Evolutionary conservation across 2,888 invertebrate genomes (phyloP), one percentile per base, ranked within the genome.

Genomic region (Drosophila emarginata): DNA sequence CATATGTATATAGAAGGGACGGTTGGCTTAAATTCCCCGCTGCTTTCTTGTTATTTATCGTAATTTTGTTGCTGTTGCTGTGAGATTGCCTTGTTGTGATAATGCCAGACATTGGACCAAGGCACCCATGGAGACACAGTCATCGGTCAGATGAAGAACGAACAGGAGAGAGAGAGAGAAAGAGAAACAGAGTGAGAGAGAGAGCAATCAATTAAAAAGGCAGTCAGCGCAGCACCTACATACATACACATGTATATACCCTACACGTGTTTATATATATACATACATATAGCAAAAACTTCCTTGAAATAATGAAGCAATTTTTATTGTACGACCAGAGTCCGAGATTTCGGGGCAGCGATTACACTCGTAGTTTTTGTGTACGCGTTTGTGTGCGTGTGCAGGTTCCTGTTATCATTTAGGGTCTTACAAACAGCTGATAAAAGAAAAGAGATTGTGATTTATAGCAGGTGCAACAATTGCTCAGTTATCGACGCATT

Each of bases 131-230:
- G 45, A 45, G 45, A 21, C 45, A 21, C 32, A 32, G 28, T 28
- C 28, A 28, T 4, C 28, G 28, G 28, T 28, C 4, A 28, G 28
- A 28, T 28, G 6, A 28, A 28, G 28, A 28, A 28, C 5, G 28
- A 28, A 9, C 7, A 9, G 9, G 9, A 32, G 32, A 32, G 32
- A 11, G 32, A 32, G 11, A 32, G 9, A 21, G 12, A 45, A 11
- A 45, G 45, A 18, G 40, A 40, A 77, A 74, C 83, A 86, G 83
- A n/a, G n/a, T n/a, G 18, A 45, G 45, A 18, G 40, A 40, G 79
- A 74, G 86, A 86, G 83, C 82, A 82, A 82, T 82, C 82, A 86
- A 82, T 82, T 82, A 86, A 82, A 82, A 83, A 77, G 74, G 80
- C 83, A 83, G 82, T 40, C 72, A 53, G 36, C 61, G 61, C 61